Evolutionary conservation across 2,797 vertebrate genomes (phyloP).

Genomic region (Sebastes kiyomatsui): DNA sequence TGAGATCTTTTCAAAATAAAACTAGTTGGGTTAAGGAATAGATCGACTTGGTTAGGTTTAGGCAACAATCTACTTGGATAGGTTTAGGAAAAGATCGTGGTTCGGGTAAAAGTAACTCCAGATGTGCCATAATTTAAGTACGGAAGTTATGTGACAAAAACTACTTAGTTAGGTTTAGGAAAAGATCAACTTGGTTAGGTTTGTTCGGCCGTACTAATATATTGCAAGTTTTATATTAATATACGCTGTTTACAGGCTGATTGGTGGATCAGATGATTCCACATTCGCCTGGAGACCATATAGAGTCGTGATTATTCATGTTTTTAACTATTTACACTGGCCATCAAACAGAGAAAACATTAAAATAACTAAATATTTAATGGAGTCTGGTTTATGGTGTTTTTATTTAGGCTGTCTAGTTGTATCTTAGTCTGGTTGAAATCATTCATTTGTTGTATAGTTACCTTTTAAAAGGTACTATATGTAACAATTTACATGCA

Average conservation of each 20-base stretch:
- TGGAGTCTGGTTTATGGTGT: not conserved
- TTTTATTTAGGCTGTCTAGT: not conserved
- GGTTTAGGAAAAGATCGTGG: too few relatives aligned
- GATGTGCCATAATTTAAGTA: too few relatives aligned
- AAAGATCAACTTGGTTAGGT: too few relatives aligned
- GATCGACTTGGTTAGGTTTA: too few relatives aligned
- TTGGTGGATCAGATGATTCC: not conserved
- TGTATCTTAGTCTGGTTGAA: not conserved
- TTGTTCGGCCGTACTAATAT: too few relatives aligned
- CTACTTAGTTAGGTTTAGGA: too few relatives aligned
- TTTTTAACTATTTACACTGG: not conserved
- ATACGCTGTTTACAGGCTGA: accelerated
- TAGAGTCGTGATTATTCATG: not conserved
- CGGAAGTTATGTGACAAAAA: too few relatives aligned
- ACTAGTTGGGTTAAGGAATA: too few relatives aligned
- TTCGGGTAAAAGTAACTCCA: accelerated
- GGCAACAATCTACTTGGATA: too few relatives aligned
- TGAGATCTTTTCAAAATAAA: too few relatives aligned
- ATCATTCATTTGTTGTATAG: too few relatives aligned
- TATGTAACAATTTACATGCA: too few relatives aligned
- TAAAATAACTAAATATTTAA: not conserved
- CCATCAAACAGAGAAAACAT: not conserved
- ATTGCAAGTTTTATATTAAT: not conserved
- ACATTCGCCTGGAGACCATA: not conserved
- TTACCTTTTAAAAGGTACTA: not conserved